Evolutionary conservation across 2,113 vertebrate species (phyloP), one percentile per base, ranked within the genome.

Genomic region (Zapus hudsonius): DNA sequence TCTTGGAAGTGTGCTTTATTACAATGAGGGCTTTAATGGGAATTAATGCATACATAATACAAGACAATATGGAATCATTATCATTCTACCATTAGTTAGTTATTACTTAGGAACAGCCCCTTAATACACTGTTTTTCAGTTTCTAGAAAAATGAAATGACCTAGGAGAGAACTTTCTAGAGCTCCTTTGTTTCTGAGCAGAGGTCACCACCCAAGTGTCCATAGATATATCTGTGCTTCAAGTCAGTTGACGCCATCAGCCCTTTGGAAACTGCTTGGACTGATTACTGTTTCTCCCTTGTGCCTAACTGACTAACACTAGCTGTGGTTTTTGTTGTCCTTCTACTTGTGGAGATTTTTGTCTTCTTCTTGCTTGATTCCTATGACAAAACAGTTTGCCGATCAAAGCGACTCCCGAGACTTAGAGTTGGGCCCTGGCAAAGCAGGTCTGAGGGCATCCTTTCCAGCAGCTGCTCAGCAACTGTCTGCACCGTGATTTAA

Each of bases 401-500:
- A 84, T 75, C 82, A 63, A 95, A 94, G 87, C 74, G 73, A 73
- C 66, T 44, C 73, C 57, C 40, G 52, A 87, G 75, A 29, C 74
- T 73, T 61, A 91, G 75, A 89, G 57, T 10, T 19, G 42, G 67
- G 31, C 25, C 74, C 74, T 31, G 55, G 84, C 72, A 44, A 89
- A 88, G 70, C 67, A 9, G 79, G 86, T 84, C 92, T 95, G 52
- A 4, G 29, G 78, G 72, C 33, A 72, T 44, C 25, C 79, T 81
- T 79, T 95, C 79, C 94, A 89, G 93, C 85, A 95, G 96, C 87
- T 96, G 95, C 89, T 92, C 61, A 2, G 79, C 93, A 79, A 90
- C 88, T 86, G 79, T 93, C 93, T 90, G 66, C 81, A 74, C 92
- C 88, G 78, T 93, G 72, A 96, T 94, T 95, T 96, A 96, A 94